These are phyloP conservation scores for Oscheius sp. DNA, from an alignment of 2,888 invertebrate species.

Conservation along the genomic window DNA sequence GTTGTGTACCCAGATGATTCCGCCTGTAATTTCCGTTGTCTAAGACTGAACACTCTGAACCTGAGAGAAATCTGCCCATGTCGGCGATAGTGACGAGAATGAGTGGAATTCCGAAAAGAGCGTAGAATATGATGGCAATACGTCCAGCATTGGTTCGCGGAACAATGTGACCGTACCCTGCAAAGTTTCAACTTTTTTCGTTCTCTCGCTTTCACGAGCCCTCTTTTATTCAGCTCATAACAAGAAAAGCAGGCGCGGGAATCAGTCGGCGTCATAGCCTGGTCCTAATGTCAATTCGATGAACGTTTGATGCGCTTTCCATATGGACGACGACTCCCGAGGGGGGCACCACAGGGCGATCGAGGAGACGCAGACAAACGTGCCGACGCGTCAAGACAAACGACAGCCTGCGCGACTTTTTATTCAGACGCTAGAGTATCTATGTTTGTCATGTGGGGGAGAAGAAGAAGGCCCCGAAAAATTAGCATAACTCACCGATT, in stretches of 20 bases:
- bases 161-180: constrained; percentile 73
- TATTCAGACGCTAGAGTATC: constrained; percentile 6
- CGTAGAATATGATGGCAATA: constrained; percentile 71
- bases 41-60: constrained; percentile 39
- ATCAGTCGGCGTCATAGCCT: constrained; percentile 29
- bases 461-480: background rate
- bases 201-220: background rate
- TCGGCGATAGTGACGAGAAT: constrained; percentile 74
- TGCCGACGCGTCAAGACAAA: constrained; percentile 37
- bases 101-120: constrained; percentile 73
- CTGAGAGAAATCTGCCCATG: constrained; percentile 73
- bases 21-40: constrained; percentile 56
- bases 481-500: constrained; percentile 59
- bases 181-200: background rate
- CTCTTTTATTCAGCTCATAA: background rate
- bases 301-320: constrained; percentile 38
- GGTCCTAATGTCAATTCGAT: constrained; percentile 38
- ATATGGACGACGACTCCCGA: constrained; percentile 37
- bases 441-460: background rate
- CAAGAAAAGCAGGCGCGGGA: constrained; percentile 7
- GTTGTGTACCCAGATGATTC: constrained; percentile 70
- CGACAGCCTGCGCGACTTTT: constrained; percentile 31
- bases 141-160: constrained; percentile 72
- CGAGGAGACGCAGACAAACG: constrained; percentile 37
- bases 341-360: constrained; percentile 26